These are phyloP conservation scores for Bombus cullumanus DNA, from an alignment of 1,140 invertebrate species.

Conservation along the genomic window DNA sequence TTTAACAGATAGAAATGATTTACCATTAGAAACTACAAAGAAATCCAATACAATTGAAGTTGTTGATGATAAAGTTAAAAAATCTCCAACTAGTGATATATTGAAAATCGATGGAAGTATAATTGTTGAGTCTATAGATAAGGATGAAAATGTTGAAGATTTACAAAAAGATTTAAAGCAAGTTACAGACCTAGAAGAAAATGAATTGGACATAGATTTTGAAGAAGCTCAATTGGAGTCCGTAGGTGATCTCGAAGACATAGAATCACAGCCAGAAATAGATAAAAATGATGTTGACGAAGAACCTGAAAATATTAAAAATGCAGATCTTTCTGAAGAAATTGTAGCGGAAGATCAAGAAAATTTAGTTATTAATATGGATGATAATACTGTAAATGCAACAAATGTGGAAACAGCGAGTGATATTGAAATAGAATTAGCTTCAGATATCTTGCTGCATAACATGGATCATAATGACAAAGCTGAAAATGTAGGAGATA, in stretches of 20 bases:
- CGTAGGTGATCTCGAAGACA: constrained; percentile 54
- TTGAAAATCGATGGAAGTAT: constrained; percentile 37
- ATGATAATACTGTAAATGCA: neutral
- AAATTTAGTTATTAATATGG: neutral
- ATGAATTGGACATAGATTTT: constrained; percentile 57
- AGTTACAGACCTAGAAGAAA: constrained; percentile 31
- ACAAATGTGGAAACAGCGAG: constrained; percentile 2
- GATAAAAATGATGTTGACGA: neutral
- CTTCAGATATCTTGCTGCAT: constrained; percentile 38
- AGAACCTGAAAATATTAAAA: neutral
- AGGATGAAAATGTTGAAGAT: constrained; percentile 26
- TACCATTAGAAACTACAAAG: constrained; percentile 35
- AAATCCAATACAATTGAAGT: neutral
- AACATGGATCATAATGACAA: constrained; percentile 24
- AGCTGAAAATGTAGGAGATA: neutral
- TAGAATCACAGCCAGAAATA: constrained; percentile 7
- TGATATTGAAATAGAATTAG: constrained; percentile 24
- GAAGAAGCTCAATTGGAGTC: constrained; percentile 53
- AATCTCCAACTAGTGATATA: neutral
- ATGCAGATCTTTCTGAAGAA: constrained; percentile 1
- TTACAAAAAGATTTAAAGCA: constrained; percentile 39
- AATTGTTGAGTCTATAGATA: constrained; percentile 20
- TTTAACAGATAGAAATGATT: constrained; percentile 39
- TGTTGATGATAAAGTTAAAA: constrained; percentile 26
- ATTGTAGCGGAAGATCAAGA: neutral